Conservation (phyloP, 2,888 invertebrate species). For the Patella pellucida region DNA sequence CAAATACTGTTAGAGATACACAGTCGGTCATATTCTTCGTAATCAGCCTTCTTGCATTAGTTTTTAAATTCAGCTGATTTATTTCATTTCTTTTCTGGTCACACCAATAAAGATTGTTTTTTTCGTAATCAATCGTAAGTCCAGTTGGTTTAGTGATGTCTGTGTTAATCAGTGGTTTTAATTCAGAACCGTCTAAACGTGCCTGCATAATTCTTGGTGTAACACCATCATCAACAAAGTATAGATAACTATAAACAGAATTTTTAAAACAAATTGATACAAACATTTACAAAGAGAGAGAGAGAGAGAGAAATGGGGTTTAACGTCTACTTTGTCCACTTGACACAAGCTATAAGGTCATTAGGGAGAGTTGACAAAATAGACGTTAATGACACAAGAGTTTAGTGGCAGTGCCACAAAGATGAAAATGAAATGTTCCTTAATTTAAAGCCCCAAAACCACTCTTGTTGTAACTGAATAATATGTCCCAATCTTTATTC, state of each 20-base stretch:
- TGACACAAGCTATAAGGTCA: too few relatives aligned
- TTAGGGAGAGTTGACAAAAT: too few relatives aligned
- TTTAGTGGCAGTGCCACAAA: too few relatives aligned
- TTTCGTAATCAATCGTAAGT: constrained; percentile 81
- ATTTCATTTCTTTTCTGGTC: constrained; percentile 79
- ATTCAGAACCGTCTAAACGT: constrained; percentile 82
- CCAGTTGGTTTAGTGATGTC: constrained; percentile 78
- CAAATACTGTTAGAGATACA: constrained; percentile 78
- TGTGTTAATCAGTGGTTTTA: constrained; percentile 73
- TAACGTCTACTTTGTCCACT: too few relatives aligned
- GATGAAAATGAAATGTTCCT: too few relatives aligned
- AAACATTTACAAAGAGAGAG: too few relatives aligned
- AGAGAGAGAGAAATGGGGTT: too few relatives aligned
- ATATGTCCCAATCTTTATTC: too few relatives aligned
- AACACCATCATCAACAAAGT: constrained; percentile 86
- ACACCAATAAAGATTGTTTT: constrained; percentile 86
- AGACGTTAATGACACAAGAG: too few relatives aligned
- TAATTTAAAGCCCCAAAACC: too few relatives aligned
- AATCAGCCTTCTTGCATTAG: constrained; percentile 31
- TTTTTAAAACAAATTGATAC: too few relatives aligned
- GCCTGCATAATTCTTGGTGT: constrained; percentile 83
- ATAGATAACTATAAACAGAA: constrained; percentile 50
- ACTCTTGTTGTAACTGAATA: too few relatives aligned
- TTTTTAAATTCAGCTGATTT: constrained; percentile 46
- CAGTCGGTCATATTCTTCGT: constrained; percentile 45